Conservation (phyloP, 2,888 invertebrate genomes). For the Nezara viridula region DNA sequence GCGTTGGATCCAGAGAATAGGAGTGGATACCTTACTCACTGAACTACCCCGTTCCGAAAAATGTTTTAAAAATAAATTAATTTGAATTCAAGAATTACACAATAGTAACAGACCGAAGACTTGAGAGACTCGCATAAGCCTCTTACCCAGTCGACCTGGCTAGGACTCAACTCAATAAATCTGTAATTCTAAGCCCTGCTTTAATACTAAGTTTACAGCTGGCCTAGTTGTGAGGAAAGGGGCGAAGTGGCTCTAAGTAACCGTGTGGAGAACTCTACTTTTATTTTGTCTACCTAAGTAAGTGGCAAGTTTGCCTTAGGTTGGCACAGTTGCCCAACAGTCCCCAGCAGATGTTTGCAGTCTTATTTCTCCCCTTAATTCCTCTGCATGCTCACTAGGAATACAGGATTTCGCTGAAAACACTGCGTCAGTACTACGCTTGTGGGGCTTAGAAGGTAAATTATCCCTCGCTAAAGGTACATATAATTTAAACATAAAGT, state of each 20-base stretch:
- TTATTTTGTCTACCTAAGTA: slow-evolving; percentile 1
- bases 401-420: not conserved
- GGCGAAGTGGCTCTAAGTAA: slow-evolving; percentile 10
- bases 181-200: slow-evolving; percentile 10
- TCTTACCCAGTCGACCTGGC: not conserved
- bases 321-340: not conserved
- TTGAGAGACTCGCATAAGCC: not conserved
- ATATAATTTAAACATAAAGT: no score
- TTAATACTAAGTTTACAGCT: slow-evolving; percentile 30
- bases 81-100: not conserved
- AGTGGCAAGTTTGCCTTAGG: slow-evolving; percentile 7
- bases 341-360: not conserved
- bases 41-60: no score
- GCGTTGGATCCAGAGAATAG: no score
- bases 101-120: not conserved
- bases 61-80: no score
- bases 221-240: slow-evolving; percentile 42
- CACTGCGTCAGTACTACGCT: not conserved
- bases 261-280: not conserved
- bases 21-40: no score
- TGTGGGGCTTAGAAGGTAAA: not conserved
- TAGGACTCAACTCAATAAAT: slow-evolving; percentile 32
- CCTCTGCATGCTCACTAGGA: not conserved
- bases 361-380: not conserved
- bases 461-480: not conserved